phyloP scores from a whole-genome alignment of 2,888 invertebrate genomes.

The Nebria salina region DNA sequence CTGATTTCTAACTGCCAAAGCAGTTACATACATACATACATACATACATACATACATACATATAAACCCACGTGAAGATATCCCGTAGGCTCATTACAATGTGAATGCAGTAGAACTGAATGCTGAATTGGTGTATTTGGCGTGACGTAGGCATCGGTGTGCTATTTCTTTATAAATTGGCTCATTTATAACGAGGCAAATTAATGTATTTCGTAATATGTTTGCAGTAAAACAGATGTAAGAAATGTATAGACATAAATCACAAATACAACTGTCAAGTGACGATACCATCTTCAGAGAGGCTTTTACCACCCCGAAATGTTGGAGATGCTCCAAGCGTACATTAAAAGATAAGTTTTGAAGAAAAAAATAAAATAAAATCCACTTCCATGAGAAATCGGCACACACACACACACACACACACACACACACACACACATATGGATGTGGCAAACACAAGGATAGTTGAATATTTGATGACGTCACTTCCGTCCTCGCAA shows the following conservation, averaged over 20 bases:
- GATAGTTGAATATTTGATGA: not conserved
- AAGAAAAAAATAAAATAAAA: not conserved
- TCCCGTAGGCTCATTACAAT: too few relatives aligned
- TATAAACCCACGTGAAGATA: too few relatives aligned
- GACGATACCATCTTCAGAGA: not conserved
- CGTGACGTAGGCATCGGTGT: not conserved
- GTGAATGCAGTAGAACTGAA: too few relatives aligned
- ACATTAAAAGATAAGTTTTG: not conserved
- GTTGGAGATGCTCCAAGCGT: not conserved
- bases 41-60: too few relatives aligned
- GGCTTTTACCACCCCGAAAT: not conserved
- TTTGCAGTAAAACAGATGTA: not conserved
- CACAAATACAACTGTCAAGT: not conserved
- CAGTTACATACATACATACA: too few relatives aligned
- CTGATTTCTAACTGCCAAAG: too few relatives aligned
- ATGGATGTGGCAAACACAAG: not conserved
- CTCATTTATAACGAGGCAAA: not conserved
- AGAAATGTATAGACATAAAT: not conserved
- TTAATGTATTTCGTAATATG: not conserved
- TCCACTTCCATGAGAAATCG: not conserved
- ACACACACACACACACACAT: not conserved
- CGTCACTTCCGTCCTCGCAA: not conserved
- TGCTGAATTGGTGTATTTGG: not conserved
- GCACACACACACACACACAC: not conserved
- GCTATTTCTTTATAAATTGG: not conserved